Percentiles rank a stretch among this genome's conserved stretches.
phyloP scores from a whole-genome alignment of 2,888 invertebrate species.

The Tenthredo amoena region DNA sequence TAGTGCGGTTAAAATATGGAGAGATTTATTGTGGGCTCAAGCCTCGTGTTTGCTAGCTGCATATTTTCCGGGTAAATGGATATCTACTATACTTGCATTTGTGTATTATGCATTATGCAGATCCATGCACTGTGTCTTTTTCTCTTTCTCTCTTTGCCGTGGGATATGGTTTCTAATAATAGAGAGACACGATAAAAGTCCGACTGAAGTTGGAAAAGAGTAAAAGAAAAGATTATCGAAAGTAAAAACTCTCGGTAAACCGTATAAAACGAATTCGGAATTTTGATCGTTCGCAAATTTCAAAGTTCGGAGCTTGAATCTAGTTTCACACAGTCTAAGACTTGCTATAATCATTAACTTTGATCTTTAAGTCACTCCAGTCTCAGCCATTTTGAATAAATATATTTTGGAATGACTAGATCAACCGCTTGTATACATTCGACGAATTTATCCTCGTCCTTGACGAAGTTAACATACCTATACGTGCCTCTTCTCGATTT shows the following conservation, averaged over 20 bases:
- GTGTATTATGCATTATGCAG: constrained; percentile 16
- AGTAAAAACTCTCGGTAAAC: no score
- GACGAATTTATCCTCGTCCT: constrained; percentile 21
- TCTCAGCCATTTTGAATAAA: constrained; percentile 10
- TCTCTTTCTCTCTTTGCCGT: background rate
- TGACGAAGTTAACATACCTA: background rate
- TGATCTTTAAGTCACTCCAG: background rate
- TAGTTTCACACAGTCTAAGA: background rate
- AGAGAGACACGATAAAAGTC: background rate
- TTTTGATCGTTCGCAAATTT: background rate
- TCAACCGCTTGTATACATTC: background rate
- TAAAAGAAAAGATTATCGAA: no score
- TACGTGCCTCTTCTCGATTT: background rate
- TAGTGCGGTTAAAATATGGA: constrained; percentile 34
- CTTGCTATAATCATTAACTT: background rate
- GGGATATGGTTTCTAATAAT: background rate
- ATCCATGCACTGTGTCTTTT: background rate
- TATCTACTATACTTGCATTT: background rate
- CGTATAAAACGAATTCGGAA: background rate
- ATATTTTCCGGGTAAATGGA: constrained; percentile 16
- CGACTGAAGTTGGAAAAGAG: background rate
- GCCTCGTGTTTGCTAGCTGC: constrained; percentile 29
- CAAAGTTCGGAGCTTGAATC: no score
- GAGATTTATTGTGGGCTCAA: constrained; percentile 28
- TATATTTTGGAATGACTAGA: background rate